Conservation (phyloP, 2,113 vertebrate genomes). For the Balaeniceps rex region DNA sequence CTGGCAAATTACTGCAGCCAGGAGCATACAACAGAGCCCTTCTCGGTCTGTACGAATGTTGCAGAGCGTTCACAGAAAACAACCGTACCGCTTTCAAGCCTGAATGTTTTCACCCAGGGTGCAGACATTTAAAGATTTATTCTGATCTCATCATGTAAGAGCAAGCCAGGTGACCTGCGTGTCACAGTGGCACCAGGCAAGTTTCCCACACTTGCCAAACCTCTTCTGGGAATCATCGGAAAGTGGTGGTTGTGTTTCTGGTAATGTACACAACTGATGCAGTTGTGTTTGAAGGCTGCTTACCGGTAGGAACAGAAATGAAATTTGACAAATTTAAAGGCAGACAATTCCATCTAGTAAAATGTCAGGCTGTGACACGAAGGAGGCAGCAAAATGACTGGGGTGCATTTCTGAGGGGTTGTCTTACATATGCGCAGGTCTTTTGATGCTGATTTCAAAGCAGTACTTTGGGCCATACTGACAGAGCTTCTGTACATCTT, state of each 20-base stretch:
- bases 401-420: neutral
- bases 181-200: neutral
- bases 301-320: neutral
- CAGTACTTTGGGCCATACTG: neutral
- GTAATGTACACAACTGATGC: neutral
- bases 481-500: neutral
- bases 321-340: neutral
- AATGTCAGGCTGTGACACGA: neutral
- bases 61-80: neutral
- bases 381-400: neutral
- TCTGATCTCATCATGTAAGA: neutral
- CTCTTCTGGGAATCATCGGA: neutral
- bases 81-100: neutral
- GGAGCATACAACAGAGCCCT: neutral
- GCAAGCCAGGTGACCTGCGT: neutral
- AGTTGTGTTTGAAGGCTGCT: neutral
- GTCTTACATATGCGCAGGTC: neutral
- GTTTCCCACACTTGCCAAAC: neutral
- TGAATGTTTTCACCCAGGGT: neutral
- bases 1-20: neutral
- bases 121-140: neutral
- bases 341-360: neutral
- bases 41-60: accelerated
- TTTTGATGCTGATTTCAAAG: neutral
- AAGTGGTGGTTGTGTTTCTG: neutral